Evolutionary conservation across 2,113 vertebrate genomes (phyloP).

Genomic region (Hyaena hyaena): DNA sequence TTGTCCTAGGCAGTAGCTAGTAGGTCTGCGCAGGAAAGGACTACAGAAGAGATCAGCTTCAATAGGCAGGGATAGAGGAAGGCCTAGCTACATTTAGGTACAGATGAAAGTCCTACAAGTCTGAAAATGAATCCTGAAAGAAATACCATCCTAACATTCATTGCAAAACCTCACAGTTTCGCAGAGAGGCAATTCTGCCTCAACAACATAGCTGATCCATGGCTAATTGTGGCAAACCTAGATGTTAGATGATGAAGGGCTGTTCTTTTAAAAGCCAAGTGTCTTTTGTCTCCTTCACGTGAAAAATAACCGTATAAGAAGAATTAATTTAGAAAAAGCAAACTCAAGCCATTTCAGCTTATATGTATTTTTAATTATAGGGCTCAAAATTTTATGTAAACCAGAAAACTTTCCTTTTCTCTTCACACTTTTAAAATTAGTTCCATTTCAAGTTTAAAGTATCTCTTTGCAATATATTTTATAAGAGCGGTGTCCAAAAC

Average conservation of each 20-base stretch:
- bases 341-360: conserved; percentile 2
- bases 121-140: neutral
- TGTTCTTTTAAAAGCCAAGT: neutral
- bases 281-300: neutral
- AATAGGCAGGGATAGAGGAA: neutral
- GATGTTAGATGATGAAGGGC: neutral
- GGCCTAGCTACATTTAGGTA: neutral
- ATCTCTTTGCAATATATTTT: neutral
- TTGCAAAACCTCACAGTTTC: neutral
- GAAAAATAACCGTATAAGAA: conserved; percentile 42
- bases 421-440: neutral
- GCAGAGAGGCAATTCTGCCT: neutral
- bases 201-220: neutral
- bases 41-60: neutral
- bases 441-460: neutral
- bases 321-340: neutral
- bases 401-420: neutral
- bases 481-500: neutral
- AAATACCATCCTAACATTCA: neutral
- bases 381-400: neutral
- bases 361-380: neutral
- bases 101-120: neutral
- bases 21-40: neutral
- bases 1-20: neutral
- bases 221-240: neutral